Conservation (phyloP, 2,888 invertebrate genomes). For the Dryocosmus kuriphilus region DNA sequence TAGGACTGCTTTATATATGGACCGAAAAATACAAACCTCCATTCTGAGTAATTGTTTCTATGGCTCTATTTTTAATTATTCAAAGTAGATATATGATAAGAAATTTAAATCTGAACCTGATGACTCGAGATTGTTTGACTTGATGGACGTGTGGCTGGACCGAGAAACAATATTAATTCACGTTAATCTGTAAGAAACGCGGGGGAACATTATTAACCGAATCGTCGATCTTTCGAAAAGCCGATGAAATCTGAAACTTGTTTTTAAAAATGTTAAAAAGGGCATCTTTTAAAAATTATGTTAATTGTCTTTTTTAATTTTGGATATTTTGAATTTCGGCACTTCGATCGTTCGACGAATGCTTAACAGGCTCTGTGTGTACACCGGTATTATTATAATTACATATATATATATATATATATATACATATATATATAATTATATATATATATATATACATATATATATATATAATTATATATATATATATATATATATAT, state of each 20-base stretch:
- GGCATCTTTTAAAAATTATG: not conserved
- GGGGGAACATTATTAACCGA: constrained; percentile 69
- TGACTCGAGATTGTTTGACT: constrained; percentile 58
- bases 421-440: no score
- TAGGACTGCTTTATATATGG: not conserved
- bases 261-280: not conserved
- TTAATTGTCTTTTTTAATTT: constrained; percentile 21
- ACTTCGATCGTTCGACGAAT: constrained; percentile 71
- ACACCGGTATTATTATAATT: constrained; percentile 68
- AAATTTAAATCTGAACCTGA: not conserved
- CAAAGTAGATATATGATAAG: no score
- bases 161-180: constrained; percentile 76
- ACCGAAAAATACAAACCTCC: not conserved
- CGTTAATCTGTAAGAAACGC: constrained; percentile 66
- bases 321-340: constrained; percentile 52
- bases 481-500: no score
- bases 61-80: not conserved
- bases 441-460: no score
- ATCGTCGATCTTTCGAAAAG: constrained; percentile 65
- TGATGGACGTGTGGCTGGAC: constrained; percentile 76
- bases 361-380: constrained; percentile 76
- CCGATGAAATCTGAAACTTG: constrained; percentile 41
- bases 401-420: no score
- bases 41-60: not conserved
- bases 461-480: no score